Conservation (phyloP, 2,888 invertebrate species). For the Limnephilus auricula region DNA sequence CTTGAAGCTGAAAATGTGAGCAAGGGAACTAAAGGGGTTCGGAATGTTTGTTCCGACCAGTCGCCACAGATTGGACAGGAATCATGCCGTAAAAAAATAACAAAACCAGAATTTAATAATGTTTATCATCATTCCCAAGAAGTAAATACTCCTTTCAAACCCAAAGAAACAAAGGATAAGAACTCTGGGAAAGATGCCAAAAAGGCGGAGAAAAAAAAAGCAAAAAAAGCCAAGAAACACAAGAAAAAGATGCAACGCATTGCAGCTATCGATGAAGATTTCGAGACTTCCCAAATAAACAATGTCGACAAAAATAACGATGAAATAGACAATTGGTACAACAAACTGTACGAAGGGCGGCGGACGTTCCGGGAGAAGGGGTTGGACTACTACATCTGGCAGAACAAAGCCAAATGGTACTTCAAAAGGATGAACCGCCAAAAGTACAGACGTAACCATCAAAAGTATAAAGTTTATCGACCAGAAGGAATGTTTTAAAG, state of each 20-base stretch:
- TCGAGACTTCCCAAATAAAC: background rate
- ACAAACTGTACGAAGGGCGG: constrained; percentile 72
- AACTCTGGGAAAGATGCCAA: background rate
- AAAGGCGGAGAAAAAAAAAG: background rate
- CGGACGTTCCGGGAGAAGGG: constrained; percentile 73
- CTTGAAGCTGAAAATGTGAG: constrained; percentile 33
- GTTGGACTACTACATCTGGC: constrained; percentile 70
- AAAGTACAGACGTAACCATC: constrained; percentile 69
- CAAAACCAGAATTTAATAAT: background rate
- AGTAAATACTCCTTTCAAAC: background rate
- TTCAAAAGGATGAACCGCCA: constrained; percentile 75
- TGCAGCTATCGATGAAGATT: background rate
- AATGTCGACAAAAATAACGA: background rate
- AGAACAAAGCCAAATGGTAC: constrained; percentile 74
- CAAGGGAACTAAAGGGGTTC: background rate
- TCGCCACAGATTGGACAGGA: background rate
- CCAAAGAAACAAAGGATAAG: constrained; percentile 33
- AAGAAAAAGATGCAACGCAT: background rate
- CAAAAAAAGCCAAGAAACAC: background rate
- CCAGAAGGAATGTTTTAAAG: constrained; percentile 49
- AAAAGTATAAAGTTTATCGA: constrained; percentile 13
- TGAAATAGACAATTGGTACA: constrained; percentile 70
- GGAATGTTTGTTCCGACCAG: background rate
- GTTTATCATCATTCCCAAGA: background rate
- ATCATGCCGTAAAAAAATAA: background rate